Evolutionary conservation across 2,888 invertebrate genomes (phyloP).

Genomic region (Antheraea yamamai): DNA sequence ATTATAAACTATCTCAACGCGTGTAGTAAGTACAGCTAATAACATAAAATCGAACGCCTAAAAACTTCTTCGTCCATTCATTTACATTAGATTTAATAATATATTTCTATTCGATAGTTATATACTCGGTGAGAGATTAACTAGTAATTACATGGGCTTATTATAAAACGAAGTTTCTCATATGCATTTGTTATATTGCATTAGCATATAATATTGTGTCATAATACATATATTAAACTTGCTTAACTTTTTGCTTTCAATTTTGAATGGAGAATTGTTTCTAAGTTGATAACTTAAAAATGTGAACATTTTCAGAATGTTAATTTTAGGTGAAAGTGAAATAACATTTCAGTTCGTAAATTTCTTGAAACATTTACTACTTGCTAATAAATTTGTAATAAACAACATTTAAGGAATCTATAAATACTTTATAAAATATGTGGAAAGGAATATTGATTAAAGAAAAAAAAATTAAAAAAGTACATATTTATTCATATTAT

Average conservation of each 20-base stretch:
- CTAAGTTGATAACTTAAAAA: neutral
- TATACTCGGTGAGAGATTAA: neutral
- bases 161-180: neutral
- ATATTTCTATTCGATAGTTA: neutral
- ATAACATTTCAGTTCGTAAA: neutral
- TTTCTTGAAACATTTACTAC: neutral
- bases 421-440: neutral
- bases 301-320: neutral
- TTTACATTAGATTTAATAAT: neutral
- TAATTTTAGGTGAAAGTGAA: neutral
- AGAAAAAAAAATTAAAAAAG: neutral
- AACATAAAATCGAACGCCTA: neutral
- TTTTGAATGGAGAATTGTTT: neutral
- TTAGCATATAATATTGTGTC: neutral
- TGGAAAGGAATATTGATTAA: neutral
- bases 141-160: neutral
- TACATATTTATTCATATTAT: constrained; percentile 22
- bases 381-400: neutral
- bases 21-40: neutral
- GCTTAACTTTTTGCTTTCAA: neutral
- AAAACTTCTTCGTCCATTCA: constrained; percentile 6
- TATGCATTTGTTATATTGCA: neutral
- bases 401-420: neutral
- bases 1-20: neutral
- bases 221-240: neutral